Percentiles rank a stretch among this genome's conserved stretches.
Evolutionary conservation across 2,797 vertebrate species (phyloP).

Genomic region (Gadopsis bispinosus): DNA sequence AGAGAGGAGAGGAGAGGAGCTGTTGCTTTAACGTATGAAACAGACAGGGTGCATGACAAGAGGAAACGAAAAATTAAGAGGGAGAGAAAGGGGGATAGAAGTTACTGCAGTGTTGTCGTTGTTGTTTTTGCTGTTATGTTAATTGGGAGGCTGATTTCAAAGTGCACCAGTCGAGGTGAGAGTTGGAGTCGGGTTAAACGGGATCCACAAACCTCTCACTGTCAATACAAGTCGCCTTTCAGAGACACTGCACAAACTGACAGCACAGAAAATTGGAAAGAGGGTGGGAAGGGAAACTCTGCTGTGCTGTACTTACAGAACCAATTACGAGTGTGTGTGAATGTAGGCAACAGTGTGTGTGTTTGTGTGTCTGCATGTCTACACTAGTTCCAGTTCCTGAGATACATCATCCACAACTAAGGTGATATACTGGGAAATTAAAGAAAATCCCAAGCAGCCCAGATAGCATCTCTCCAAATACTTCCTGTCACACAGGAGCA

Average conservation of each 20-base stretch:
- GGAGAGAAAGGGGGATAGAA: neutral
- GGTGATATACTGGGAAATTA: constrained; percentile 46
- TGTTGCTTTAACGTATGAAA: constrained; percentile 5
- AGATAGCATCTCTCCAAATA: constrained; percentile 24
- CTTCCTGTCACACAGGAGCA: constrained; percentile 20
- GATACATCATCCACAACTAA: constrained; percentile 38
- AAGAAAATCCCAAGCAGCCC: constrained; percentile 33
- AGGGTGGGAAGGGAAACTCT: constrained; percentile 61
- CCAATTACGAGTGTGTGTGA: constrained; percentile 61
- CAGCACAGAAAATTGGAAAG: constrained; percentile 74
- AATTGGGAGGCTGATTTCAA: constrained; percentile 67
- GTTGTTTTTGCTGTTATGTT: constrained; percentile 31
- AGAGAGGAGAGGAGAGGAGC: neutral
- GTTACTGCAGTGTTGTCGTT: constrained; percentile 2
- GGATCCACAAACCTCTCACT: constrained; percentile 47
- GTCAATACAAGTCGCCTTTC: constrained; percentile 56
- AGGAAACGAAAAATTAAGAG: constrained; percentile 1
- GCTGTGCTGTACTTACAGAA: constrained; percentile 65
- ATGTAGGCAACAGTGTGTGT: constrained; percentile 4
- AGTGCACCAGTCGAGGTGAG: constrained; percentile 23
- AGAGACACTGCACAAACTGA: constrained; percentile 65
- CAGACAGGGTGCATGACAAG: neutral
- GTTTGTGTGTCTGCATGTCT: constrained; percentile 14
- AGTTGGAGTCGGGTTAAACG: constrained; percentile 26
- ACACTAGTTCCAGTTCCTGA: constrained; percentile 18